Evolutionary conservation across 1,140 invertebrate species (phyloP).

Genomic region (Drosophila chauvacae): DNA sequence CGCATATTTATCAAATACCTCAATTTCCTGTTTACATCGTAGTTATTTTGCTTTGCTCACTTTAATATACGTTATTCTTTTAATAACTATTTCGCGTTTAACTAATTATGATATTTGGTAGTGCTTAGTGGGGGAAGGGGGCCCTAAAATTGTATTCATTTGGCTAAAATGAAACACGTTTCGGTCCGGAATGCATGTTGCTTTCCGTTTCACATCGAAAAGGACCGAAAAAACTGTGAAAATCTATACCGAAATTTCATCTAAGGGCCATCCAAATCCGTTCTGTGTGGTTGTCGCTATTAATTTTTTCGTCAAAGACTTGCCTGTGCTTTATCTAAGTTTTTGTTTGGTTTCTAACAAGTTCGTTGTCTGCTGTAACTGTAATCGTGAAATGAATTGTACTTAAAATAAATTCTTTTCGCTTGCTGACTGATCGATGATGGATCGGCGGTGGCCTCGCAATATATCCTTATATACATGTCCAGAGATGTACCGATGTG

Average conservation of each 20-base stretch:
- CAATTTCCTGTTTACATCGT: slow-evolving; percentile 49
- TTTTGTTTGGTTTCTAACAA: slow-evolving; percentile 44
- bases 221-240: neutral
- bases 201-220: neutral
- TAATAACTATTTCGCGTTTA: slow-evolving; percentile 73
- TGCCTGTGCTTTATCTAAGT: slow-evolving; percentile 42
- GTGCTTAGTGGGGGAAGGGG: slow-evolving; percentile 63
- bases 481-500: slow-evolving; percentile 35
- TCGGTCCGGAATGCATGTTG: slow-evolving; percentile 2
- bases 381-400: slow-evolving; percentile 62
- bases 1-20: slow-evolving; percentile 73
- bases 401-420: slow-evolving; percentile 73
- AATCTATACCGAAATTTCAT: slow-evolving; percentile 1
- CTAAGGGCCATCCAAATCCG: slow-evolving; percentile 12
- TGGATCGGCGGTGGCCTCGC: slow-evolving; percentile 35
- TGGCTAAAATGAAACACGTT: slow-evolving; percentile 68
- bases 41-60: slow-evolving; percentile 52
- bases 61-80: slow-evolving; percentile 63
- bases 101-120: slow-evolving; percentile 75
- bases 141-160: slow-evolving; percentile 47
- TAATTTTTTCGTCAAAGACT: slow-evolving; percentile 1
- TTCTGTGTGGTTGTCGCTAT: slow-evolving; percentile 2
- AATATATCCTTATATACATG: slow-evolving; percentile 32
- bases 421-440: slow-evolving; percentile 47
- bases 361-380: slow-evolving; percentile 76